Evolutionary conservation across 2,113 vertebrate species (phyloP).

Genomic region (Mus musculus): DNA sequence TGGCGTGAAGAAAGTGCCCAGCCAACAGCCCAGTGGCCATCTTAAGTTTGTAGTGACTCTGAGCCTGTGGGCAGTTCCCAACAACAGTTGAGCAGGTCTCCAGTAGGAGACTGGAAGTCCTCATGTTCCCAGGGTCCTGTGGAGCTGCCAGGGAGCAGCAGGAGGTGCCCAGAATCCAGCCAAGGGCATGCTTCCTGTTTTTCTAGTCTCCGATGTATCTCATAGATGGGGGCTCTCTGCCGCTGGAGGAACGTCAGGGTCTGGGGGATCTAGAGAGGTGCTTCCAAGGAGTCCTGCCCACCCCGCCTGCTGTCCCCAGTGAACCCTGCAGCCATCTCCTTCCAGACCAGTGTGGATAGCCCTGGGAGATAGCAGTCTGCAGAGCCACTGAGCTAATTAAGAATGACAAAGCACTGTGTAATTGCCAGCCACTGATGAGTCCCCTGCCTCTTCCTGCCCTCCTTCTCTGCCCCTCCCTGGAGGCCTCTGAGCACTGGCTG

Average conservation of each 20-base stretch:
- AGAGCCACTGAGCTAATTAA: conserved; percentile 57
- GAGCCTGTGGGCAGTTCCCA: background rate
- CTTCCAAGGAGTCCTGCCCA: background rate
- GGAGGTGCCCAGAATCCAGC: background rate
- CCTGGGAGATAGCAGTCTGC: background rate
- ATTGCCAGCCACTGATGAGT: conserved; percentile 39
- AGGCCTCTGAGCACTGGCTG: background rate
- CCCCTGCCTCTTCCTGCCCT: conserved; percentile 33
- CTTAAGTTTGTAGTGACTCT: background rate
- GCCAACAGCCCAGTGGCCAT: background rate
- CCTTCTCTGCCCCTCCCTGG: background rate
- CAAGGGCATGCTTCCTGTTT: background rate
- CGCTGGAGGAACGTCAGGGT: background rate
- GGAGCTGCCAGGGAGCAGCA: background rate
- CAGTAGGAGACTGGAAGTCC: background rate
- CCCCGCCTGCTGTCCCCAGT: background rate
- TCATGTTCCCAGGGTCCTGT: background rate
- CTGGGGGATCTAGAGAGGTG: background rate
- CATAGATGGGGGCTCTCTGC: background rate
- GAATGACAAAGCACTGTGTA: conserved; percentile 56
- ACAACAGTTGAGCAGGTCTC: background rate
- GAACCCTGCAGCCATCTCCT: background rate
- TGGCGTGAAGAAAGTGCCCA: background rate
- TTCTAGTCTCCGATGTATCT: background rate
- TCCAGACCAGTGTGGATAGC: background rate